A percentile compares a stretch with the other conserved stretches of the same genome.
phyloP scores from a whole-genome alignment of 1,140 invertebrate species.

The Drosophila bifasciata region DNA sequence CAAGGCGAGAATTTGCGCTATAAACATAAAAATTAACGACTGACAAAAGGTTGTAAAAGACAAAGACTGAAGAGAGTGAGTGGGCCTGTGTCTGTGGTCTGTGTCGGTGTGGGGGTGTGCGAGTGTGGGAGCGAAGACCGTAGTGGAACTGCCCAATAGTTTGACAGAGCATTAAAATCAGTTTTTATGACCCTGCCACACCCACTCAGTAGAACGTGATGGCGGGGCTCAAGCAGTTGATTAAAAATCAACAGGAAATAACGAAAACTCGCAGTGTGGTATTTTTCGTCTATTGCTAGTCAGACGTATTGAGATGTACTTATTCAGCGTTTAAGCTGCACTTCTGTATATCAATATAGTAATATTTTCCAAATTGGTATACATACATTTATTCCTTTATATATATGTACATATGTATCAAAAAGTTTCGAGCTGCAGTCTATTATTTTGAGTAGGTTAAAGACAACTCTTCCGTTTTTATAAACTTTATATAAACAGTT shows the following conservation, averaged over 20 bases:
- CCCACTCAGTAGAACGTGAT: constrained; percentile 56
- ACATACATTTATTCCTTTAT: too few relatives aligned
- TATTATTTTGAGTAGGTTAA: too few relatives aligned
- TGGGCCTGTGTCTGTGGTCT: background rate
- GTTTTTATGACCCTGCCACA: constrained; percentile 74
- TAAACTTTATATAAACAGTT: too few relatives aligned
- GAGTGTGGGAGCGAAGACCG: background rate
- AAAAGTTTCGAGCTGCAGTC: too few relatives aligned
- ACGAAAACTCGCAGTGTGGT: background rate
- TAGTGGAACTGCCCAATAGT: constrained; percentile 23
- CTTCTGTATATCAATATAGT: too few relatives aligned
- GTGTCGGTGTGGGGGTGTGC: too few relatives aligned
- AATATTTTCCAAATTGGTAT: too few relatives aligned
- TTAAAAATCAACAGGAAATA: constrained; percentile 64
- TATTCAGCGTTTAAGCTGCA: too few relatives aligned
- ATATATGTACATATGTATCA: too few relatives aligned
- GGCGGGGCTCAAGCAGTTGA: constrained; percentile 48
- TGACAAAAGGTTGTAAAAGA: constrained; percentile 81
- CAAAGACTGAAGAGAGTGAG: constrained; percentile 47
- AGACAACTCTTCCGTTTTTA: too few relatives aligned
- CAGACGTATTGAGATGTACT: too few relatives aligned
- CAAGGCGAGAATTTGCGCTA: constrained; percentile 79
- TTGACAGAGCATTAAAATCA: constrained; percentile 72
- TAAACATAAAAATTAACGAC: constrained; percentile 83
- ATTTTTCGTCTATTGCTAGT: too few relatives aligned